Evolutionary conservation across 2,888 invertebrate genomes (phyloP).

Genomic region (Caradrina clavipalpis): DNA sequence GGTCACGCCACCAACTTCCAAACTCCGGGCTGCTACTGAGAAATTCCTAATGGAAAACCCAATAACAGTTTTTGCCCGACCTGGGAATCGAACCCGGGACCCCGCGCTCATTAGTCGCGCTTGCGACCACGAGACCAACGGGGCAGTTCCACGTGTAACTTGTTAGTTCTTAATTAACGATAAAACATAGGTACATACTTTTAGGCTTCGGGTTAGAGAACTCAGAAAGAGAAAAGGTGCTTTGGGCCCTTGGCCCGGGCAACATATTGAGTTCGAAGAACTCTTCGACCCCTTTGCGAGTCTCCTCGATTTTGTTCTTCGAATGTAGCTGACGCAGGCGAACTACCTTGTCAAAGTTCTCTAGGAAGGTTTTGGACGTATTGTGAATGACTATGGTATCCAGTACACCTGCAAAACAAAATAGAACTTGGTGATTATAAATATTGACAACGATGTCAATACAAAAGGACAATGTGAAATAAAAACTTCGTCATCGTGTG

Average conservation of each 20-base stretch:
- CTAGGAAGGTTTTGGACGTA: constrained; percentile 91
- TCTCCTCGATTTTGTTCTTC: constrained; percentile 77
- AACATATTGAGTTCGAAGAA: constrained; percentile 86
- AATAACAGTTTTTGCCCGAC: too few relatives aligned
- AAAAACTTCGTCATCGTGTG: too few relatives aligned
- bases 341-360: constrained; percentile 91
- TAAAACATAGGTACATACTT: constrained; percentile 67
- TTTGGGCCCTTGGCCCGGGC: constrained; percentile 77
- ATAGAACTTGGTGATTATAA: too few relatives aligned
- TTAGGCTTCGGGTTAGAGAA: constrained; percentile 75
- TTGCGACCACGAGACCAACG: too few relatives aligned
- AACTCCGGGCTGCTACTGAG: too few relatives aligned
- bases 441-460: too few relatives aligned
- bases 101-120: too few relatives aligned
- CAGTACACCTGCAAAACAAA: constrained; percentile 91
- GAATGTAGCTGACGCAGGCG: constrained; percentile 84
- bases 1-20: too few relatives aligned
- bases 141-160: too few relatives aligned
- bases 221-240: constrained; percentile 78
- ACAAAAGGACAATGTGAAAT: too few relatives aligned
- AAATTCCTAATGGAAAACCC: too few relatives aligned
- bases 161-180: background rate
- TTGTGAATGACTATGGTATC: constrained; percentile 92
- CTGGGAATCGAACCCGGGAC: too few relatives aligned
- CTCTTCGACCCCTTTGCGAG: constrained; percentile 78